Base-by-base conservation (phyloP, 2,888 invertebrate species). In the Scaeva pyrastri region DNA sequence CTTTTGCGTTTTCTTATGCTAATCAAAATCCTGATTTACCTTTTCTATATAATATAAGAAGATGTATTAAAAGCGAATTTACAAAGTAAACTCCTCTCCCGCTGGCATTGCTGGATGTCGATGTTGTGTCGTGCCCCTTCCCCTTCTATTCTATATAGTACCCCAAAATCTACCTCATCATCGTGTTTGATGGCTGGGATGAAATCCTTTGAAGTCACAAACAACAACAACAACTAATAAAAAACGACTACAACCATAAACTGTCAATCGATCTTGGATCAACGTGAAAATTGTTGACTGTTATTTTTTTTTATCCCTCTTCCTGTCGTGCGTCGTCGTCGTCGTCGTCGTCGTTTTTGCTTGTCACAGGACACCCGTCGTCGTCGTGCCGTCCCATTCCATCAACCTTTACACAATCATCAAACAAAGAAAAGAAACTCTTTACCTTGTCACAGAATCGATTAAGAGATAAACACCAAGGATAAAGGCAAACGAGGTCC, bases 391-490 rank as follows among this genome's bases (percentile, higher is more conserved):
- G 8, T 55, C 72, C 16, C 23, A 14, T 10, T 11, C 58, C 50
- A n/a, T 31, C 77, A 60, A 50, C 45, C 26, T 50, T 50, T 50
- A 50, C 52, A 52, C 41, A 81, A 70, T 85, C 52, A 68, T 70
- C 81, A 76, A 81, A 81, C 71, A 77, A 77, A 66, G 78, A 74
- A 86, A 74, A 77, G 58, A 70, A 74, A 80, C 74, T 82, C 86
- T 74, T 82, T 78, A 82, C 77, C 86, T 86, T 86, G 77, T 86
- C 86, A 78, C 77, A 64, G 64, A 82, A 86, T 86, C 86, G 86
- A 86, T 86, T 86, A 86, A 86, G 86, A 86, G 86, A 86, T 86
- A 86, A 82, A 86, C 74, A 56, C 52, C 39, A 12, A 36, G 64
- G 82, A 86, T 82, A 74, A 86, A 71, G 73, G 58, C 68, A 52